phyloP scores from a whole-genome alignment of 2,888 invertebrate species.

The Dryomyza anilis region DNA sequence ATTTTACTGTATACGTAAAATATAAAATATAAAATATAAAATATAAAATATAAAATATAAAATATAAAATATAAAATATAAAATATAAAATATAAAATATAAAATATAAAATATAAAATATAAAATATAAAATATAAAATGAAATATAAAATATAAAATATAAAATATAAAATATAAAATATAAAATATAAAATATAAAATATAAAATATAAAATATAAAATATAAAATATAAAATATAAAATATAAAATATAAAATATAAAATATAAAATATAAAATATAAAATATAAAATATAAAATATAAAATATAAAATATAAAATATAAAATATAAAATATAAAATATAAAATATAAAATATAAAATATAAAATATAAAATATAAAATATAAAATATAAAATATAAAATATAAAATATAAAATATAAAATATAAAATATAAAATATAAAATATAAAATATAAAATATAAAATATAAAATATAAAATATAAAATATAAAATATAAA shows the following conservation, averaged over 20 bases:
- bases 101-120: background rate
- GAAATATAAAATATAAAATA: background rate
- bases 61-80: background rate
- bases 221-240: background rate
- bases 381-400: background rate
- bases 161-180: background rate
- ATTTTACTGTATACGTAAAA: no score
- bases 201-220: background rate
- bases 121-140: background rate
- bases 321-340: background rate
- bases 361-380: background rate
- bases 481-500: no score
- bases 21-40: background rate
- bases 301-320: background rate
- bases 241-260: background rate
- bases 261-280: background rate
- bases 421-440: background rate
- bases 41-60: background rate
- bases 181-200: background rate
- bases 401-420: background rate
- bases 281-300: background rate
- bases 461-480: background rate
- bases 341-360: background rate
- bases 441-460: background rate
- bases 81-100: background rate